Base-by-base conservation (phyloP, 2,113 vertebrate species). In the Daphoenositta chrysoptera region DNA sequence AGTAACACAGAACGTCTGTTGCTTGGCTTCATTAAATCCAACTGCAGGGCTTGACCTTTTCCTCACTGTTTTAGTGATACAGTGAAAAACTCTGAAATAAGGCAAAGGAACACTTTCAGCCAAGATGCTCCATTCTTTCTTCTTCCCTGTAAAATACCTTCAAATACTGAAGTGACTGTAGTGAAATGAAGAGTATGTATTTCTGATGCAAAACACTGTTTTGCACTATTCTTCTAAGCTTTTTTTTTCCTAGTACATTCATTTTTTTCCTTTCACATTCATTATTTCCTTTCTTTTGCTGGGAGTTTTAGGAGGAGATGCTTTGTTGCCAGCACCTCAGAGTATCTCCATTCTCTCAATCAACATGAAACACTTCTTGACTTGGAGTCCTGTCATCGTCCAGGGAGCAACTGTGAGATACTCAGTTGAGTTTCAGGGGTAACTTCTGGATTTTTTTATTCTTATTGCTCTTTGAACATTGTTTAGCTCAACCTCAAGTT, bases 341-440 rank as follows among this genome's bases (percentile, higher is more conserved):
- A 98, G 98, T 66, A 90, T 98, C 85, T 98, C 97, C 48, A 95
- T 98, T 33, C 75, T 95, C 24, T 98, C 98, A 60, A 94, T 57
- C 85, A 98, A 98, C 93, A 98, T 98, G 97, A 98, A 97, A 87
- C 98, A 98, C 83, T 86, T 97, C 71, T 86, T 98, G 63, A 92
- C 31, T 4, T 98, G 98, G 98, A 98, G 68, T 76, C 97, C 98
- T 23, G 96, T 98, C 90, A 47, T 15, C 1, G 3, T 93, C 31
- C 90, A 86, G 17, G 94, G 93, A 90, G 96, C 96, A 94, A 89
- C 83, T 63, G 88, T 97, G 40, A 84, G 83, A 85, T 98, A 98
- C 85, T 98, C 95, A 4, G 98, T 98, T 4, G 96, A 98, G 76
- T 97, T 98, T 95, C 98, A 98, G 82, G 98, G 98, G 98, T 98